Evolutionary conservation across 2,888 invertebrate genomes (phyloP).

Genomic region (Pammene fasciana): DNA sequence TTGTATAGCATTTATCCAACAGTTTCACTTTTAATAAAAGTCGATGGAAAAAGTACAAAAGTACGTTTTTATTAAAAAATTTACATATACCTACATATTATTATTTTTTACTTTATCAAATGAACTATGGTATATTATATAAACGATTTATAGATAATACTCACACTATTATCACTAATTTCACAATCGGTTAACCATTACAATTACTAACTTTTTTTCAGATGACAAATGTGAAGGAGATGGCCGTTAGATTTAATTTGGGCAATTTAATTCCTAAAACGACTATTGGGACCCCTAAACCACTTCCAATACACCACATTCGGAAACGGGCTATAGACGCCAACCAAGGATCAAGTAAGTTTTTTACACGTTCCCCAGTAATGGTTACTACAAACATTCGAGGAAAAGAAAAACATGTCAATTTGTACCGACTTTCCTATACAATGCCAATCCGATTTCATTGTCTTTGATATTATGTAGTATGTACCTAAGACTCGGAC

Average conservation of each 20-base stretch:
- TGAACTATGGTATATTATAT: too few species aligned
- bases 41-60: background rate
- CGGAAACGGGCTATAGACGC: slow-evolving; percentile 5
- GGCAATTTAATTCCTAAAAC: background rate
- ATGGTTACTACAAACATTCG: too few species aligned
- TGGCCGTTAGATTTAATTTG: background rate
- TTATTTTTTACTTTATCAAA: too few species aligned
- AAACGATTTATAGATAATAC: too few species aligned
- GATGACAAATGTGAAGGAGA: background rate
- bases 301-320: background rate
- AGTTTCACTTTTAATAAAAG: background rate
- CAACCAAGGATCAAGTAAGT: slow-evolving; percentile 21
- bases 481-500: too few species aligned
- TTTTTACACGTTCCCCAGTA: background rate
- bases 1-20: background rate
- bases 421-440: too few species aligned
- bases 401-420: too few species aligned
- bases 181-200: too few species aligned
- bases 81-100: too few species aligned
- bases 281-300: background rate
- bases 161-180: too few species aligned
- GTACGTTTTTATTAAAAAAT: background rate
- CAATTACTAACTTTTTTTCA: background rate
- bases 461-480: too few species aligned
- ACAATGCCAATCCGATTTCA: too few species aligned